These are phyloP conservation scores for Hetaerina titia DNA, from an alignment of 2,888 invertebrate species.

Conservation along the genomic window DNA sequence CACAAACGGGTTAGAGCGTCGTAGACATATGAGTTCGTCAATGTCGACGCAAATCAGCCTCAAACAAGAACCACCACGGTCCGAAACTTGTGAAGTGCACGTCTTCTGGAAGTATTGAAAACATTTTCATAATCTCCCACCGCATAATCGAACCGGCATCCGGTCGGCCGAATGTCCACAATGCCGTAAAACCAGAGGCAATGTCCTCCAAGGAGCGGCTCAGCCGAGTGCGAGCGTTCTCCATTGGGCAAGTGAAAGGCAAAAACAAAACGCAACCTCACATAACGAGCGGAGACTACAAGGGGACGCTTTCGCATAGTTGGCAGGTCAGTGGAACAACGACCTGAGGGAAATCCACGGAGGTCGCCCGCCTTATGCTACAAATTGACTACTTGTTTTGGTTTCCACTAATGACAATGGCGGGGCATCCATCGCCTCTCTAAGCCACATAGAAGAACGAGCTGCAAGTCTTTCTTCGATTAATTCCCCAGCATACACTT, in stretches of 20 bases:
- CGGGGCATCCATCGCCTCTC: background rate
- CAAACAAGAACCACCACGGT: no score
- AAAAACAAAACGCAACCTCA: background rate
- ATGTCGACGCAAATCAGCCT: no score
- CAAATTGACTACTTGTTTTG: background rate
- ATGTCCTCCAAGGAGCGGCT: background rate
- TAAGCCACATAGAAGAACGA: background rate
- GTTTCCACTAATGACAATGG: background rate
- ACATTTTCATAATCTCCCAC: no score
- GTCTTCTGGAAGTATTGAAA: no score
- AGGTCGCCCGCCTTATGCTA: background rate
- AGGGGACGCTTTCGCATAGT: background rate
- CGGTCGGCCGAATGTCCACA: no score
- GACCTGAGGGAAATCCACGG: background rate
- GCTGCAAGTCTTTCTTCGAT: no score
- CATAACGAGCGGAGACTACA: background rate
- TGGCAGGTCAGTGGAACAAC: slow-evolving; percentile 14
- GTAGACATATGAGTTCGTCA: no score
- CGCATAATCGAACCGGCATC: no score
- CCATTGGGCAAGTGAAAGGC: slow-evolving; percentile 10
- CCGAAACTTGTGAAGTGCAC: no score
- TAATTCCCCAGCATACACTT: no score
- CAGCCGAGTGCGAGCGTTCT: background rate
- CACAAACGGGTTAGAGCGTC: no score
- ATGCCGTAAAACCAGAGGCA: background rate